phyloP scores from a whole-genome alignment of 2,113 vertebrate species.

The Odocoileus hemionus region DNA sequence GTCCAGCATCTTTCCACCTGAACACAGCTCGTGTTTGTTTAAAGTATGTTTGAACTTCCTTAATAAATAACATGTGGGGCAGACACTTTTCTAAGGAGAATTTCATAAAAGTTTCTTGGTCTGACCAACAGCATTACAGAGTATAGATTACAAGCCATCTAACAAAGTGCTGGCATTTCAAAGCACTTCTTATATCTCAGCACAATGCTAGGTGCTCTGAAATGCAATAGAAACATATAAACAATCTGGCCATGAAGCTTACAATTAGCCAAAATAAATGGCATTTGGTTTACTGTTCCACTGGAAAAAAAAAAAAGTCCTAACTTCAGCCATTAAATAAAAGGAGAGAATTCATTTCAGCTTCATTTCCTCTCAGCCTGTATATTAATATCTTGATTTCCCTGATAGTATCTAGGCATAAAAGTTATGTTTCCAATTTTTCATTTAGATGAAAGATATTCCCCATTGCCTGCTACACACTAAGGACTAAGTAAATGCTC shows the following conservation, averaged over 20 bases:
- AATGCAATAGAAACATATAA: neutral
- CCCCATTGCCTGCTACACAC: constrained; percentile 47
- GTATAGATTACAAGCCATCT: neutral
- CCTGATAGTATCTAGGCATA: constrained; percentile 61
- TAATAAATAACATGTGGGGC: neutral
- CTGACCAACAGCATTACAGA: neutral
- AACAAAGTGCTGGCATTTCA: neutral
- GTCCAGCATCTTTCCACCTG: neutral
- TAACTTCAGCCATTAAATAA: constrained; percentile 42
- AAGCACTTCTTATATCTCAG: neutral
- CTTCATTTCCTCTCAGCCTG: constrained; percentile 59
- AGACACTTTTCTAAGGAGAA: neutral
- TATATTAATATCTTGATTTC: constrained; percentile 72
- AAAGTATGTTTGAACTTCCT: neutral
- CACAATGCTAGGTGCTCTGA: neutral
- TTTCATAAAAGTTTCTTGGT: neutral
- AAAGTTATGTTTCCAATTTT: constrained; percentile 73
- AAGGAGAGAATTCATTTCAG: constrained; percentile 61
- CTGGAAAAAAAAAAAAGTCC: neutral
- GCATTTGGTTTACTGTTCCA: constrained; percentile 11
- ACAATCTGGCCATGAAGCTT: neutral
- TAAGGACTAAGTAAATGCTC: constrained; percentile 66
- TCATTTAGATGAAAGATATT: constrained; percentile 71
- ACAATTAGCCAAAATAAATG: neutral
- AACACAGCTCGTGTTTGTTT: neutral